phyloP scores from a whole-genome alignment of 23 tunicate genomes.

The Trididemnum nubilum region DNA sequence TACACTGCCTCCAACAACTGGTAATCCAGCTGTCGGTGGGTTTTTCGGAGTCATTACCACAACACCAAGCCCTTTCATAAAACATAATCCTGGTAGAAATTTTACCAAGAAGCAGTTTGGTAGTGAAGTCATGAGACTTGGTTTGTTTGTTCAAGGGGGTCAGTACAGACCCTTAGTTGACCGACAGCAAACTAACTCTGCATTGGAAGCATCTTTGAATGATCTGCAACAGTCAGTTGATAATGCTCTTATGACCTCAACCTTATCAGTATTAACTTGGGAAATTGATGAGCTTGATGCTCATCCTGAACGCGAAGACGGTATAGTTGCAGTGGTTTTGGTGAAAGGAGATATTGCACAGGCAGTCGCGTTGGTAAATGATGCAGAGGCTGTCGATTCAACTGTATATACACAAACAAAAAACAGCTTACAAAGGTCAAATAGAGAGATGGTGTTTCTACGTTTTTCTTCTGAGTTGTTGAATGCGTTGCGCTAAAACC shows the following conservation, averaged over 20 bases:
- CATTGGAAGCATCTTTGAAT: neutral
- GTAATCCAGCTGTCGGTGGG: neutral
- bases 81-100: constrained; percentile 6
- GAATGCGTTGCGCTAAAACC: neutral
- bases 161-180: neutral
- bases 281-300: neutral
- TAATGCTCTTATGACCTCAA: neutral
- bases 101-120: neutral
- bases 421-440: neutral
- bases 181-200: neutral
- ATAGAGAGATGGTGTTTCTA: neutral
- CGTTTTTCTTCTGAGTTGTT: neutral
- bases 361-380: neutral
- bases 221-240: neutral
- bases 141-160: neutral
- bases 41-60: neutral
- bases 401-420: neutral
- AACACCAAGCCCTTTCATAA: constrained; percentile 5
- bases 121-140: neutral
- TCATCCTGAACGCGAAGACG: neutral
- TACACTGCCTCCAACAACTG: constrained; percentile 21
- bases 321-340: neutral
- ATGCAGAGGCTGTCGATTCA: neutral
- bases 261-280: neutral
- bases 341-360: neutral